phyloP scores from a whole-genome alignment of 2,888 invertebrate genomes.

The Thysanoteuthis rhombus region DNA sequence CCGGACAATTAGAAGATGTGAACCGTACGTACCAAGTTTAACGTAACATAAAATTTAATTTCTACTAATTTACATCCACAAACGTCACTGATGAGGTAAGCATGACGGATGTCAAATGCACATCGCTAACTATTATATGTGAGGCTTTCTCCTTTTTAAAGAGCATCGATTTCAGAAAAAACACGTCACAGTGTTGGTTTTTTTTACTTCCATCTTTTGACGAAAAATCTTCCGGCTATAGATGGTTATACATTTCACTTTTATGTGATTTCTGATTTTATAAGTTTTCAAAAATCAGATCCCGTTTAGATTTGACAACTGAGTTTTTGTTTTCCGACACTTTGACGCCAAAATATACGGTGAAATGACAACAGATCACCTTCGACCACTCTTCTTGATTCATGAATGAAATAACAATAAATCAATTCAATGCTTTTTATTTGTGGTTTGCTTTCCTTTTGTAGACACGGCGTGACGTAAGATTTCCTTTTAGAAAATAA shows the following conservation, averaged over 20 bases:
- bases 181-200: too few relatives aligned
- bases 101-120: too few relatives aligned
- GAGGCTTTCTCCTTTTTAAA: neutral
- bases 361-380: neutral
- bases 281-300: neutral
- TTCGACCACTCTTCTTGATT: neutral
- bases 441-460: neutral
- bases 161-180: too few relatives aligned
- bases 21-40: too few relatives aligned
- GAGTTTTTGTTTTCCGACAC: neutral
- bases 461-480: neutral
- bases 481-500: neutral
- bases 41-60: too few relatives aligned
- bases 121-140: too few relatives aligned
- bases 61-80: too few relatives aligned
- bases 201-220: too few relatives aligned
- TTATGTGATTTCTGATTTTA: neutral
- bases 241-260: neutral
- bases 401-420: neutral
- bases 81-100: too few relatives aligned
- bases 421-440: neutral
- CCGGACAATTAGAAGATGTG: too few relatives aligned
- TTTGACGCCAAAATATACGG: neutral
- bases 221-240: neutral
- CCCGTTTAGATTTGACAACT: neutral